Conservation (phyloP, 1,140 invertebrate species). For the Lordiphosa collinella region DNA sequence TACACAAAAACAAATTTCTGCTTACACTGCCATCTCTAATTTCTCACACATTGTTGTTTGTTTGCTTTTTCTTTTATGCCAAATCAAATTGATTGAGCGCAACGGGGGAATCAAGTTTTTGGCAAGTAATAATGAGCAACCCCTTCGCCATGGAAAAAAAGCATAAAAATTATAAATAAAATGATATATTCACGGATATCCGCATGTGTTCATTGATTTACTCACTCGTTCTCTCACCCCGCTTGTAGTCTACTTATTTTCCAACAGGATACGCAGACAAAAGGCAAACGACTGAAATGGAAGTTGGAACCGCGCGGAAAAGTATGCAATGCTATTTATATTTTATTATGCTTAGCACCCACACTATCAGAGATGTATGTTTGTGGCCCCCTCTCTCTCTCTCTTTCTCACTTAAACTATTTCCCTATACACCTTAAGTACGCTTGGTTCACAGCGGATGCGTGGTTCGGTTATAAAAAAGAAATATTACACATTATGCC, state of each 20-base stretch:
- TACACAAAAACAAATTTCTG: too few species aligned
- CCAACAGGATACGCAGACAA: conserved; percentile 8
- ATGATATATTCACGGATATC: conserved; percentile 63
- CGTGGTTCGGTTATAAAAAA: conserved; percentile 70
- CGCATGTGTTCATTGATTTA: conserved; percentile 53
- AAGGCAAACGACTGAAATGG: conserved; percentile 6
- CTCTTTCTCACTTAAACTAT: neutral
- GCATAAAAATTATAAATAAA: conserved; percentile 43
- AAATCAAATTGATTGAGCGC: conserved; percentile 50
- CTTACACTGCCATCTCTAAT: too few species aligned
- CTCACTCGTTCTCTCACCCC: conserved; percentile 8
- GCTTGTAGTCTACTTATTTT: neutral
- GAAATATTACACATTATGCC: conserved; percentile 77
- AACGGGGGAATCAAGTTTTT: conserved; percentile 26
- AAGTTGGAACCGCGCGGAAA: conserved; percentile 10
- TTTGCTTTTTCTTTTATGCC: neutral
- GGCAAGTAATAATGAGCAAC: conserved; percentile 24
- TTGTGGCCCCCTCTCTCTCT: conserved; percentile 1
- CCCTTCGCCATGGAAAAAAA: conserved; percentile 20
- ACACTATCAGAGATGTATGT: conserved; percentile 25
- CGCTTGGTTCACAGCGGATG: conserved; percentile 36
- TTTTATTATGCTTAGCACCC: conserved; percentile 63
- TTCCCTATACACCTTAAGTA: conserved; percentile 48
- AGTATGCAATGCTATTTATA: conserved; percentile 60
- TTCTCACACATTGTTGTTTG: neutral